Base-by-base conservation (phyloP, 2,113 vertebrate species). In the Spea multiplicata region DNA sequence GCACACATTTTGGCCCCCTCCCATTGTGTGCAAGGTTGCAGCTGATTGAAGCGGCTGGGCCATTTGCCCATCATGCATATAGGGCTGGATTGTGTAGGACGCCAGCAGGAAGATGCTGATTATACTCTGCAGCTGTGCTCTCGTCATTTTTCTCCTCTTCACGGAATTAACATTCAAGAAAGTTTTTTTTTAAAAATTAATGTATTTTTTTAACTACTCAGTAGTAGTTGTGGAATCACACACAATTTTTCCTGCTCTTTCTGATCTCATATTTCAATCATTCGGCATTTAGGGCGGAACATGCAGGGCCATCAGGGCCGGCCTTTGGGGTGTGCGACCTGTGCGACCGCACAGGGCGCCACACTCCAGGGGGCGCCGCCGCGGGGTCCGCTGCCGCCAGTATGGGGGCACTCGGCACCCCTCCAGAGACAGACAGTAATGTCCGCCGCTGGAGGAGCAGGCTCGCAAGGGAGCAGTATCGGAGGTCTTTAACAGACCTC, bases 101-200 rank as follows among this genome's bases (percentile, higher is more conserved):
- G 77, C 70, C 72, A 80, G 71, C 77, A 73, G 71, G 70, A 80
- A 73, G 77, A 80, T 67, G 71, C 71, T 80, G 77, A 80, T 80
- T 80, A 80, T 66, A 64, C 45, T 46, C 13, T 73, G 71, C 77
- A 80, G 77, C 77, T 80, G 77, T 55, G 50, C 65, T 66, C 77
- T 44, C 8, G 2, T 66, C 45, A 8, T 67, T 78, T 70, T 44
- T 52, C 62, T 78, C 47, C 57, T 66, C 44, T 73, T 73, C 14
- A 5, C 10, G 14, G 59, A 66, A 79, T 73, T 79, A 73, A 66
- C 76, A 78, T 73, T 72, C 59, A n/a, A 49, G 57, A 52, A 72
- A 78, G 48, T 71, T 64, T 70, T 61, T 44, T 10, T 68, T 66
- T 71, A 16, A 47, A 71, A 44, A 50, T 78, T 53, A 70, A 50